Base-by-base conservation (phyloP, 2,113 vertebrate species). In the Verasper variegatus region DNA sequence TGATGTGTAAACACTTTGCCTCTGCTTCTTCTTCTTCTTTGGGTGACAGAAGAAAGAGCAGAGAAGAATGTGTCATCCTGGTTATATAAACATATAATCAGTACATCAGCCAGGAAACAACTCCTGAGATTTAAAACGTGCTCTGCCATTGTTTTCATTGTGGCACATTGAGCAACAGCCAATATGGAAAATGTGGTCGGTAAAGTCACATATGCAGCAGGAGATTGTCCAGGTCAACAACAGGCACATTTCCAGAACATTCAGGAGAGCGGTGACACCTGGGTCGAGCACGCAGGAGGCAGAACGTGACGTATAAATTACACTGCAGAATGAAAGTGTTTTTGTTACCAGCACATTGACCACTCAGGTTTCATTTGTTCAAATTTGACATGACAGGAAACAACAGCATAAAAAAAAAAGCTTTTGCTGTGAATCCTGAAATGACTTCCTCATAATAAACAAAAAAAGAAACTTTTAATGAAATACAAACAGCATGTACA, bases 1-100 rank as follows among this genome's bases (percentile, higher is more conserved):
- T 84, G 64, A 69, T 61, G 66, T 76, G 52, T 58, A 81, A 85
- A 85, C 81, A 69, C 10, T 3, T 4, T 2, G 24, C 78, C 26
- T 67, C 52, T 6, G 65, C 35, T 72, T 40, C 55, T 51, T 49
- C 23, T 67, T 65, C 18, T 68, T 24, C 11, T 63, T 65, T 15
- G 35, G 9, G 51, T 49, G 69, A 70, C 64, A 71, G 49, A 23
- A 65, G 31, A 58, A 42, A 35, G 14, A 74, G 71, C 10, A 10
- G 63, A 23, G 52, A 49, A 56, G 69, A 74, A 62, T 31, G 5
- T 45, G 2, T 74, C 60, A 1, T 74, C 63, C n/a, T 3, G 23
- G 18, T 20, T 60, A 23, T 59, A 63, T 45, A 52, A 69, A 71
- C 35, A 49, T 40, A 10, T 11, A 15, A 64, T 58, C 61, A 7